Base-by-base conservation (phyloP, 2,888 invertebrate species). In the Cheilosia urbana region DNA sequence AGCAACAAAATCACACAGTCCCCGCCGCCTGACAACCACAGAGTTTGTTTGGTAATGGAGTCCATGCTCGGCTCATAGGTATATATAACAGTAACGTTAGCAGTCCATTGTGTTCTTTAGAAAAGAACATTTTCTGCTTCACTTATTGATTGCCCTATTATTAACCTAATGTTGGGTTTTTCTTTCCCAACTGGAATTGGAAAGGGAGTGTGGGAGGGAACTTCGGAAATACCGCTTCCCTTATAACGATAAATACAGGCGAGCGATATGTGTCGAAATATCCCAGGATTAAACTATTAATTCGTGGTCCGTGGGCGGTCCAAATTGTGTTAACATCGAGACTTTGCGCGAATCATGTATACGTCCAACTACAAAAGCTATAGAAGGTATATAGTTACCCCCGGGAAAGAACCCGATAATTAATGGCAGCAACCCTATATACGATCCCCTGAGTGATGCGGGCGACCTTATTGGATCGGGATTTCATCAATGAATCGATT, bases 81-180 rank as follows among this genome's bases (percentile, higher is more conserved):
- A 27, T 27, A 6, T 27, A 45, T 47, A 37, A 37, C 17, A 9
- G 17, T 17, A 24, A 24, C 24, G 21, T 51, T 24, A 51, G 51
- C 15, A 15, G 24, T 51, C 51, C 24, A 51, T 51, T 51, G 51
- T 24, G 15, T 6, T 24, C 21, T 27, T 51, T 13, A 51, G 51
- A 24, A 27, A 51, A 21, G 9, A 47, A 47, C 9, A 19, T 51
- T 51, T 47, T 47, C 9, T 47, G 47, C 47, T 17, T 47, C 47
- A 47, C 47, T 47, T 47, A 51, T 51, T 51, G 51, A 51, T 51
- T 51, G 51, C 24, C 51, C 51, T 51, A 51, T 51, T 51, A 51
- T 51, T 51, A 51, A 27, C 51, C 24, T 51, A 51, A 51, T 51
- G 21, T 15, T 30, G 9, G 30, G 30, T 30, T 7, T 24, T 13